Evolutionary conservation across 1,140 invertebrate species (phyloP), one percentile per base, ranked within the genome.

Genomic region (Neelides sp.): DNA sequence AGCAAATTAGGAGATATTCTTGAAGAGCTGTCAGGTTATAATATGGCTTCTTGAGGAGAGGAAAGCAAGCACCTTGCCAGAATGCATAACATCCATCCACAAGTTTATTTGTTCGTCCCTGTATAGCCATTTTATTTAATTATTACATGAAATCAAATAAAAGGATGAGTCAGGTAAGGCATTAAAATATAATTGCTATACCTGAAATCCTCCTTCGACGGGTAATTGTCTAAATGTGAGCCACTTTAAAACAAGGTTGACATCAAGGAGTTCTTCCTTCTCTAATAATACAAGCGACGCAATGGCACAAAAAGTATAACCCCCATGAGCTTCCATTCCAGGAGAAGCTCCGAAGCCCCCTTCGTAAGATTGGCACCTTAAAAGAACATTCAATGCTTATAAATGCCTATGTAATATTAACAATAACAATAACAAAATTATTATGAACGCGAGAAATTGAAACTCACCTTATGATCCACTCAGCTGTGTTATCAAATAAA

Each of bases 21-120:
- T 98, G 93, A 52, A 98, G 71, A 42, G 89, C 90, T 61, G 74
- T 71, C 68, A 83, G 78, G 66, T 90, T 73, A 63, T 91, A 91
- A 13, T 23, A 27, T 24, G 20, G 13, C 32, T n/a, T 30, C 59
- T 64, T 67, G 64, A 88, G 74, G 0, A 85, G 63, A 32, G 89
- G 85, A 66, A 97, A 90, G 30, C 80, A 76, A 26, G 83, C 92
- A 23, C 89, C 91, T 71, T 94, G 89, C 95, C 95, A 98, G 72
- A 97, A 98, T 2, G 90, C 94, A 67, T 99, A 99, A 70, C 95
- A 99, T 5, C 85, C 85, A 74, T 99, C 95, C 1, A 98, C 94
- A 46, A 98, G 69, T 73, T 99, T 99, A 69, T 98, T 98, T 3
- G 95, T 96, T 62, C 95, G 73, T 1, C 91, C 91, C 74, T 52